Base-by-base conservation (phyloP, 2,113 vertebrate species). In the Promerops cafer region DNA sequence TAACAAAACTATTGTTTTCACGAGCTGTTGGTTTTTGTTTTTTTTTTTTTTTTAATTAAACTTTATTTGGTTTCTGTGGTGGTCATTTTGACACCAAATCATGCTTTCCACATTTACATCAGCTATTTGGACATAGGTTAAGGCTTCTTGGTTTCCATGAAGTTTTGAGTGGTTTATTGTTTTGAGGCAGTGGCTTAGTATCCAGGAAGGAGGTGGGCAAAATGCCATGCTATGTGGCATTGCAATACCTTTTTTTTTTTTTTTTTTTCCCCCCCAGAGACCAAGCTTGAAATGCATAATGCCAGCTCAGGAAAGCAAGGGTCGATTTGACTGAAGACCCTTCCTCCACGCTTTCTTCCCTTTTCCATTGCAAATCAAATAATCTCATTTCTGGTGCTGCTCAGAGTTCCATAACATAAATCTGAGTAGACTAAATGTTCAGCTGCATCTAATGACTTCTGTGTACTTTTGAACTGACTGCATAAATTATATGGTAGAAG, bases 381-480 rank as follows among this genome's bases (percentile, higher is more conserved):
- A 64, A 94, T 88, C 50, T 95, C 21, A 92, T 95, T 96, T 85
- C 56, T 83, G 79, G 80, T 96, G 88, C 79, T 88, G 60, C 83
- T 88, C 31, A 83, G 79, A 53, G 37, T 92, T 93, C 45, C 16
- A 5, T 77, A 86, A 77, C 50, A 40, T 80, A 94, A 88, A 92
- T 93, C 83, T 65, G 44, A 70, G 75, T 30, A 83, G 85, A 39
- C 79, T 83, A 69, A 90, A 94, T 77, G 54, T 90, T 94, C 83
- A 31, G 68, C 91, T 95, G 90, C 63, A 28, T 93, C 68, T 94
- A 83, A 96, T 81, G 92, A 94, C 79, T 95, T 83, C 83, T 83
- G 28, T 88, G 71, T 93, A 59, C 83, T 94, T 90, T 45, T 88
- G 88, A 96, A 93, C 86, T 69, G 83, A 86, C 88, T 95, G 68